Evolutionary conservation across 1,140 invertebrate species (phyloP).

Genomic region (Bombus turneri): DNA sequence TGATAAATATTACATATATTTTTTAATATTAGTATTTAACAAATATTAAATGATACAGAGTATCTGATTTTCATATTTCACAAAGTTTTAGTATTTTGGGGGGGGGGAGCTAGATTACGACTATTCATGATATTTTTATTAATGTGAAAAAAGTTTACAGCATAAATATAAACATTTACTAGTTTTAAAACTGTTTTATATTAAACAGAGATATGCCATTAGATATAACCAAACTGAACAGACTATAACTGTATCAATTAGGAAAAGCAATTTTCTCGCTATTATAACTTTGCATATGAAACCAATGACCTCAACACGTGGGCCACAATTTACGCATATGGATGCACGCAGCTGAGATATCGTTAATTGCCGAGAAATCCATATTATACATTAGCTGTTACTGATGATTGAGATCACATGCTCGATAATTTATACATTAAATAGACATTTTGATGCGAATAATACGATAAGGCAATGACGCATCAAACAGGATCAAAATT

Average conservation of each 20-base stretch:
- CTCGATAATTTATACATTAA: background rate
- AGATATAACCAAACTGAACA: background rate
- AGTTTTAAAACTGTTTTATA: background rate
- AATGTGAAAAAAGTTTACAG: background rate
- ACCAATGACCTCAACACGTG: background rate
- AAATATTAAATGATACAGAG: background rate
- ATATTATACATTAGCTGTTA: background rate
- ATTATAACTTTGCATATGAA: background rate
- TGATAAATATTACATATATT: background rate
- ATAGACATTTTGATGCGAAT: background rate
- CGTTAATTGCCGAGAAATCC: background rate
- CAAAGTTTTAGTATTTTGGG: too few species aligned
- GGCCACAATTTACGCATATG: background rate
- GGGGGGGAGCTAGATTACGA: too few species aligned
- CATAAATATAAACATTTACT: background rate
- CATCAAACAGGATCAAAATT: too few species aligned
- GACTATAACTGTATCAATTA: background rate
- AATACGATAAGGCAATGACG: too few species aligned
- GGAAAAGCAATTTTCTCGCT: background rate
- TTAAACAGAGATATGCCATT: background rate
- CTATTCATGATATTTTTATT: background rate
- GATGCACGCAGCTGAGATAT: background rate
- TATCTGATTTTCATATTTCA: too few species aligned
- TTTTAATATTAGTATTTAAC: background rate
- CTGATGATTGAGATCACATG: background rate